A percentile compares a stretch with the other conserved stretches of the same genome.
These are phyloP conservation scores for Papio anubis DNA, from an alignment of 2,113 vertebrate genomes.

Conservation along the genomic window DNA sequence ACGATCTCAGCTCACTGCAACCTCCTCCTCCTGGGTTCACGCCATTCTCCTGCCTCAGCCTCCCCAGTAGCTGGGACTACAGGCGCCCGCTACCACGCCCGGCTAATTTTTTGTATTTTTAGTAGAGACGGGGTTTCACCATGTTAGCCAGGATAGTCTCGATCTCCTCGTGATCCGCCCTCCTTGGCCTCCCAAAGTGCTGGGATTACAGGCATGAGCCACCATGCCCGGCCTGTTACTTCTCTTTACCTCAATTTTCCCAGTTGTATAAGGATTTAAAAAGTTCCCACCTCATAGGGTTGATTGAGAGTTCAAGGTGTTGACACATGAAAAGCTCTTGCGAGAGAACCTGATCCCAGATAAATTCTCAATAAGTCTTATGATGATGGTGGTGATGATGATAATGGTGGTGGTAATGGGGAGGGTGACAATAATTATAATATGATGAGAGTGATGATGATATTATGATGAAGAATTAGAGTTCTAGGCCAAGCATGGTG, in stretches of 20 bases:
- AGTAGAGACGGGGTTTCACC: no score
- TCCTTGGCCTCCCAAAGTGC: no score
- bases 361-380: neutral
- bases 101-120: no score
- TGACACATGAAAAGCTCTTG: neutral
- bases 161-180: no score
- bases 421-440: neutral
- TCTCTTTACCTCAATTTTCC: neutral
- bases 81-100: accelerated
- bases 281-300: neutral
- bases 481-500: no score
- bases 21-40: no score
- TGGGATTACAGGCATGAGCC: no score
- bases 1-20: no score
- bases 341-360: neutral
- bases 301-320: neutral
- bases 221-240: neutral
- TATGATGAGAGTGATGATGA: neutral
- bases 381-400: neutral
- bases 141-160: no score
- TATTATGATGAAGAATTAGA: neutral
- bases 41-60: no score
- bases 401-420: neutral
- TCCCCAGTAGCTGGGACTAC: no score
- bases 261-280: neutral